Percentiles rank a stretch among this genome's conserved stretches.
phyloP scores from a whole-genome alignment of 2,113 vertebrate genomes.

The Barnardius zonarius region DNA sequence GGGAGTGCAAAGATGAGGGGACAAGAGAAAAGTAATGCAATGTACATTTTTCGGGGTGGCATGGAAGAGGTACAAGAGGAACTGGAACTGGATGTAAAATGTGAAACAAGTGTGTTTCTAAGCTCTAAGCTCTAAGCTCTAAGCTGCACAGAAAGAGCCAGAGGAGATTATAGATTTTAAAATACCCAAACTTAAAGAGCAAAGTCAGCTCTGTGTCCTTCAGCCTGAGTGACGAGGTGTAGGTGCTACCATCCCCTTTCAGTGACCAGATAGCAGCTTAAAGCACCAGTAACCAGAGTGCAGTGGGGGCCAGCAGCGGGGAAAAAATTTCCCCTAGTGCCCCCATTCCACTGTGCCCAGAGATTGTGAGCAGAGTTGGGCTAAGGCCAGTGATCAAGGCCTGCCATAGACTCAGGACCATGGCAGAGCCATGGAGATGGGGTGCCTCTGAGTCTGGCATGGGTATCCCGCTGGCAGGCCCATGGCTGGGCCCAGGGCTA shows the following conservation, averaged over 20 bases:
- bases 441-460: background rate
- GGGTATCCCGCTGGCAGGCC: background rate
- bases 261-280: background rate
- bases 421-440: too few relatives aligned
- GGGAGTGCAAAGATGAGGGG: background rate
- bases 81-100: background rate
- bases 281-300: background rate
- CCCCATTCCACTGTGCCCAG: fast-evolving
- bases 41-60: too few relatives aligned
- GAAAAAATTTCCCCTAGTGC: background rate
- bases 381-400: fast-evolving
- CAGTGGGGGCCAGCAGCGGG: fast-evolving
- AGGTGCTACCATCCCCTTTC: background rate
- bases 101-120: background rate
- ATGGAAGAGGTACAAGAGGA: background rate
- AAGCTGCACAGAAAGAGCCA: background rate
- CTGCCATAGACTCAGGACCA: background rate
- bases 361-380: background rate
- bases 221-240: background rate
- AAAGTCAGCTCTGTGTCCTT: background rate
- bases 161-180: background rate
- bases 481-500: too few relatives aligned
- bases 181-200: background rate
- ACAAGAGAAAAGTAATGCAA: background rate
- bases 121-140: background rate